Conservation (phyloP, 2,888 invertebrate genomes). For the Rutpela maculata region DNA sequence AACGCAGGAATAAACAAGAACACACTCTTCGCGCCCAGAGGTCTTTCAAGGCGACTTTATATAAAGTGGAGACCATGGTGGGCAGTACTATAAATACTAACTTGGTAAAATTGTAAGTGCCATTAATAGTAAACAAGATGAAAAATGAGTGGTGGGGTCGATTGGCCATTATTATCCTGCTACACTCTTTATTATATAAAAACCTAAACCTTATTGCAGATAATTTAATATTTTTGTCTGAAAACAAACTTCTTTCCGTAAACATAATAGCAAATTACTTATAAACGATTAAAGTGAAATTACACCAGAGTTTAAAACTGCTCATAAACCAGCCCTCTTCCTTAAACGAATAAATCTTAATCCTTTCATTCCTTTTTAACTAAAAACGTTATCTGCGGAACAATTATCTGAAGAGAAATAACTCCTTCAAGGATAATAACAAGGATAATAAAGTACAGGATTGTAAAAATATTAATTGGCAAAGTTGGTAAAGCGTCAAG, state of each 20-base stretch:
- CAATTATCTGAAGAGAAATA: constrained; percentile 68
- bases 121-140: too few species aligned
- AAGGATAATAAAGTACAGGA: constrained; percentile 70
- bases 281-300: neutral
- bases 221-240: neutral
- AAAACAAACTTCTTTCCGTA: neutral
- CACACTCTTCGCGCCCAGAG: too few species aligned
- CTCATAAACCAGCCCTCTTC: constrained; percentile 21
- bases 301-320: constrained; percentile 3
- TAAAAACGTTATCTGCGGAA: constrained; percentile 64
- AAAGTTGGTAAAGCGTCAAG: constrained; percentile 69
- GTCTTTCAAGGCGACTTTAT: too few species aligned
- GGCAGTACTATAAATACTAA: too few species aligned
- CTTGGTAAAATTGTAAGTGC: too few species aligned
- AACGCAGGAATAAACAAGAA: too few species aligned
- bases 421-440: constrained; percentile 70
- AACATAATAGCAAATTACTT: neutral
- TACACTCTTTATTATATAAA: too few species aligned
- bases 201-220: too few species aligned
- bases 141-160: too few species aligned
- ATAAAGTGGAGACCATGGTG: too few species aligned
- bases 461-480: constrained; percentile 73
- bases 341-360: constrained; percentile 56
- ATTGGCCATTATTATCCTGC: too few species aligned
- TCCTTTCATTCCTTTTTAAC: constrained; percentile 52